Evolutionary conservation across 2,797 vertebrate genomes (phyloP).

Genomic region (Sebastes nivosus): DNA sequence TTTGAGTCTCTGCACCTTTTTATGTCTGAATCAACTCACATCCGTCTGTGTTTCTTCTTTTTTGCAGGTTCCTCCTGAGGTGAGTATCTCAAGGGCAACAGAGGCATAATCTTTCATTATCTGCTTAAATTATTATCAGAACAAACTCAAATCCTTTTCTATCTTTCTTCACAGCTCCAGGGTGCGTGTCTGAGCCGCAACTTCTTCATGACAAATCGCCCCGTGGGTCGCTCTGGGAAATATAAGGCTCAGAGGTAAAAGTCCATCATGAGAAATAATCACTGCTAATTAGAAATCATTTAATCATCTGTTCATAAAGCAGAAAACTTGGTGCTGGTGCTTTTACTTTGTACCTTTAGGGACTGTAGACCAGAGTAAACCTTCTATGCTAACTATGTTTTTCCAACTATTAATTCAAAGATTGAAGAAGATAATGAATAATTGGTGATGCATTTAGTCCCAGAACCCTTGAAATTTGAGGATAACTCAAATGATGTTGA

Average conservation of each 20-base stretch:
- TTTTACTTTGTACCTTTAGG: neutral
- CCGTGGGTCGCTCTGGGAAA: conserved; percentile 78
- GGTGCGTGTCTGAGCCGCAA: conserved; percentile 67
- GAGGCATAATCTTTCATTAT: neutral
- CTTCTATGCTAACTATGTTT: neutral
- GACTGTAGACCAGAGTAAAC: neutral
- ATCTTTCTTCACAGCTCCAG: conserved; percentile 53
- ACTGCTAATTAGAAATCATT: neutral
- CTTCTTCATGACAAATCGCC: conserved; percentile 77
- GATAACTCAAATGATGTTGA: neutral
- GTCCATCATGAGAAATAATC: neutral
- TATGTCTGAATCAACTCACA: neutral
- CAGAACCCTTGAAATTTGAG: neutral
- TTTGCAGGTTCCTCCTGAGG: conserved; percentile 70
- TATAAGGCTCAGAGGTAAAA: conserved; percentile 76
- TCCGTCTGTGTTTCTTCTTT: neutral
- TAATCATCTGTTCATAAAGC: neutral
- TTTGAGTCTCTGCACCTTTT: neutral
- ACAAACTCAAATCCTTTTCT: neutral
- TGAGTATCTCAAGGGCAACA: conserved; percentile 3
- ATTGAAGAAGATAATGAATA: neutral
- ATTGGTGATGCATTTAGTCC: neutral
- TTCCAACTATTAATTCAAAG: neutral
- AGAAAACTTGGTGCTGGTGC: neutral
- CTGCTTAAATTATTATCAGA: neutral